phyloP scores from a whole-genome alignment of 2,113 vertebrate genomes.

The Hiodon alosoides region DNA sequence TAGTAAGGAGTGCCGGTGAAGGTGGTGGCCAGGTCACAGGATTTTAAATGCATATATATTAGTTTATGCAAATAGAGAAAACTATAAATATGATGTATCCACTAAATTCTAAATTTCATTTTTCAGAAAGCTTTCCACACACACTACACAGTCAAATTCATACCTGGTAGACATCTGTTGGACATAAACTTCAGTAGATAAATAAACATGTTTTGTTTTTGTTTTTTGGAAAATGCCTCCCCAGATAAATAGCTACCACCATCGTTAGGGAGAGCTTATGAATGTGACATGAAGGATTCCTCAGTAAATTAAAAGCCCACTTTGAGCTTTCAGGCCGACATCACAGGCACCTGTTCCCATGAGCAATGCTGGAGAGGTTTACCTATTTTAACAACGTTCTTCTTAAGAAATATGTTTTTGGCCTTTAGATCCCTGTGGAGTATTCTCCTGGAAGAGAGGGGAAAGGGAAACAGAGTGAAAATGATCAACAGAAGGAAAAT shows the following conservation, averaged over 20 bases:
- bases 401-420: conserved; percentile 84
- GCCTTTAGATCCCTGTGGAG: conserved; percentile 84
- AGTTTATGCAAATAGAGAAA: no score
- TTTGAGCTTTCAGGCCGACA: conserved; percentile 15
- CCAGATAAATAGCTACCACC: not conserved
- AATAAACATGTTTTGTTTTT: not conserved
- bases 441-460: conserved; percentile 61
- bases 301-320: not conserved
- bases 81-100: no score
- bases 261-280: not conserved
- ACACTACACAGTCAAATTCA: not conserved
- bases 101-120: not conserved
- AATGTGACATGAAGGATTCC: conserved; percentile 2
- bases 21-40: conserved; percentile 77
- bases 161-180: not conserved
- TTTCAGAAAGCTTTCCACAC: not conserved
- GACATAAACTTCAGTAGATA: not conserved
- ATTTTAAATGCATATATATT: no score
- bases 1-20: conserved; percentile 77
- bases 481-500: not conserved
- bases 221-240: not conserved
- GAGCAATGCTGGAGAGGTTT: conserved; percentile 38
- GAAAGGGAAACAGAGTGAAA: conserved; percentile 16
- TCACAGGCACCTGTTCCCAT: conserved; percentile 16
- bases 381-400: conserved; percentile 81